Base-by-base conservation (phyloP, 2,888 invertebrate genomes). In the Micropterix aruncella region DNA sequence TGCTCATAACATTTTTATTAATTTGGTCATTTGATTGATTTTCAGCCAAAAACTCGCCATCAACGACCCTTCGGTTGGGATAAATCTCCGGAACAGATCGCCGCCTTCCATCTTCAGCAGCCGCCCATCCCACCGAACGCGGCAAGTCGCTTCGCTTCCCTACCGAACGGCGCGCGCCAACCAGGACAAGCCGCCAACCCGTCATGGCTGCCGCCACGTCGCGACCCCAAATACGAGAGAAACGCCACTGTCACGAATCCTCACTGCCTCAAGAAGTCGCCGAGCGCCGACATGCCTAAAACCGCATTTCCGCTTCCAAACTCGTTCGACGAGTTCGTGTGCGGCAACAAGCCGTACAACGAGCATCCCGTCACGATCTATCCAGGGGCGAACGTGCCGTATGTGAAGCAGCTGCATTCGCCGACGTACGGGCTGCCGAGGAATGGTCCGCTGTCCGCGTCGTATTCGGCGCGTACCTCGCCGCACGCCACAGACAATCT, bases 21-120 rank as follows among this genome's bases (percentile, higher is more conserved):
- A 7, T 27, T 7, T 7, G 12, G 7, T 7, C 12, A 7, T 7
- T 38, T 43, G 50, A 44, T 49, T 48, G 46, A 43, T 53, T 72
- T 70, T 49, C 65, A 83, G 83, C 83, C 83, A 19, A 83, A 83
- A 70, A 83, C 83, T 37, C 75, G 78, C 53, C 83, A 83, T 56
- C 82, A 80, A 59, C 73, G 83, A 52, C 83, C 83, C 3, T 83
- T 77, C 55, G 83, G 83, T 18, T 83, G 83, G 83, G 80, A 83
- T 54, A 76, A 75, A 52, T 66, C 73, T 52, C 44, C 14, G 37
- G 46, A 14, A 16, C 27, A 14, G 42, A 58, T 19, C 54, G 56
- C 3, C 60, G 59, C 50, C 60, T 61, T 62, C 44, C 55, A 66
- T 27, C 58, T 62, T 45, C 75, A 76, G 44, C 77, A 74, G 40